phyloP scores from a whole-genome alignment of 2,888 invertebrate species.

The Chalcosyrphus nemorum region DNA sequence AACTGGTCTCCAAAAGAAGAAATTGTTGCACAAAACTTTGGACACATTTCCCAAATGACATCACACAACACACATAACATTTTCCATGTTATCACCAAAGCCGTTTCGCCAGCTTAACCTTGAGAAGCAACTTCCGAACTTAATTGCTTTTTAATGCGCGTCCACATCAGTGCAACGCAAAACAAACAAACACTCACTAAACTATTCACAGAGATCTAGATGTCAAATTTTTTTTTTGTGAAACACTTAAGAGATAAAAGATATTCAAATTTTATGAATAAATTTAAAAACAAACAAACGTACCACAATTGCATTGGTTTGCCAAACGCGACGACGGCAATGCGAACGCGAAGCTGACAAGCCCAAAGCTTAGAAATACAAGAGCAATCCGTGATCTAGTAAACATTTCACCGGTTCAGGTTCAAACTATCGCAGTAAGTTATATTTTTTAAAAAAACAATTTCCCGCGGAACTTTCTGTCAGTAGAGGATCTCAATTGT shows the following conservation, averaged over 20 bases:
- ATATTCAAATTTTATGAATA: constrained; percentile 59
- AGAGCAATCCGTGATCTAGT: constrained; percentile 37
- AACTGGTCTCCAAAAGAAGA: too few species aligned
- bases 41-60: background rate
- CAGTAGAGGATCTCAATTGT: constrained; percentile 19
- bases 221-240: background rate
- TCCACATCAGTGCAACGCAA: constrained; percentile 9
- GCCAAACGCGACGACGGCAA: constrained; percentile 65
- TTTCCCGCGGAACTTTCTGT: too few species aligned
- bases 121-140: constrained; percentile 36
- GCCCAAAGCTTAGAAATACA: constrained; percentile 59
- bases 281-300: constrained; percentile 32
- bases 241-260: constrained; percentile 33
- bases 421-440: constrained; percentile 42
- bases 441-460: background rate
- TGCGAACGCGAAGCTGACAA: constrained; percentile 45
- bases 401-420: constrained; percentile 62
- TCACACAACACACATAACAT: constrained; percentile 8
- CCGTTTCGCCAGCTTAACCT: constrained; percentile 49
- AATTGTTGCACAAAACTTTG: background rate
- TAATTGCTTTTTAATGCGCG: constrained; percentile 70
- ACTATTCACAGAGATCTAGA: background rate
- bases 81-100: too few species aligned
- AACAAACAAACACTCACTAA: too few species aligned
- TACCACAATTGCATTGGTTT: constrained; percentile 73